A percentile compares a stretch with the other conserved stretches of the same genome.
These are phyloP conservation scores for Epizoanthus ramosus DNA, from an alignment of 92 coral and sea anemone species.

Conservation along the genomic window DNA sequence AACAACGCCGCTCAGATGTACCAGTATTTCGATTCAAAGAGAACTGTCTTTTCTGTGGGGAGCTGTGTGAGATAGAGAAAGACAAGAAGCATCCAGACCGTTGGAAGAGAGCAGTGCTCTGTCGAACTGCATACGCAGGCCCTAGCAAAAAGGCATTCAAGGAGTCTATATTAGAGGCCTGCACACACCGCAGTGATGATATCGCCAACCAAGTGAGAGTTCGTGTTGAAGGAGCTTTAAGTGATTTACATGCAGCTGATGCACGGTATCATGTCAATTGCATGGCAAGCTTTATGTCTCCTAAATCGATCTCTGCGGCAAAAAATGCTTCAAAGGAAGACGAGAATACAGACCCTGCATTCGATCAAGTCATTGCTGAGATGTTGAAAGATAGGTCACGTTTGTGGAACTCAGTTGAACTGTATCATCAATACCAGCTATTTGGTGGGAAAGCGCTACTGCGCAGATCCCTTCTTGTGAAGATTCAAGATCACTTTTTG, in stretches of 20 bases:
- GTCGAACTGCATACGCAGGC: slow-evolving; percentile 53
- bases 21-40: slow-evolving; percentile 56
- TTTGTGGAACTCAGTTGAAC: slow-evolving; percentile 69
- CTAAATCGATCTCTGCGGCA: slow-evolving; percentile 58
- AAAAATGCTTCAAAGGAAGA: slow-evolving; percentile 31
- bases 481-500: slow-evolving; percentile 42
- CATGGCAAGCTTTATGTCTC: slow-evolving; percentile 63
- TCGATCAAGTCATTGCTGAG: slow-evolving; percentile 45
- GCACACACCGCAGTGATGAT: slow-evolving; percentile 52
- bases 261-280: slow-evolving; percentile 63
- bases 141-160: slow-evolving; percentile 60
- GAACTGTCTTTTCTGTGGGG: slow-evolving; percentile 67
- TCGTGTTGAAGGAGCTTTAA: slow-evolving; percentile 66
- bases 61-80: slow-evolving; percentile 47
- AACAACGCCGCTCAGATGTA: slow-evolving; percentile 57
- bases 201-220: slow-evolving; percentile 52
- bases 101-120: slow-evolving; percentile 59
- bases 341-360: slow-evolving; percentile 52
- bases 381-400: slow-evolving; percentile 56
- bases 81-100: slow-evolving; percentile 57
- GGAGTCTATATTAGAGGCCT: slow-evolving; percentile 54
- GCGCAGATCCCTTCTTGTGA: slow-evolving; percentile 47
- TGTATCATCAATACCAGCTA: slow-evolving; percentile 54
- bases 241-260: slow-evolving; percentile 75
- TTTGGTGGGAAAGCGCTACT: slow-evolving; percentile 53